Base-by-base conservation (phyloP, 2,888 invertebrate genomes). In the Gastrophysa polygoni region DNA sequence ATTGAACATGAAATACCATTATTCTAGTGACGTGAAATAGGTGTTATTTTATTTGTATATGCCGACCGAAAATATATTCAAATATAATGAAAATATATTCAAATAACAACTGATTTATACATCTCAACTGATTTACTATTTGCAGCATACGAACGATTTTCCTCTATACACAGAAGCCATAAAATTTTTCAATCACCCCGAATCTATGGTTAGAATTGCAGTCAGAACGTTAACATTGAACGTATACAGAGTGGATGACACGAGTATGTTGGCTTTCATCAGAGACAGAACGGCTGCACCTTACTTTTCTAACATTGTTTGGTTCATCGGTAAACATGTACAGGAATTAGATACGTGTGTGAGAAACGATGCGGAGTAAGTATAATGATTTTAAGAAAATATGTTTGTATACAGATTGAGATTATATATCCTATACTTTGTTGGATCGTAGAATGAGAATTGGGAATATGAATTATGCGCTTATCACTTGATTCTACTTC, bases 151-250 rank as follows among this genome's bases (percentile, higher is more conserved):
- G 57, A 96, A 98, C 83, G 99, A 99, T 82, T 99, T 99, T 83
- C 98, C 99, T 5, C 84, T 99, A 16, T 98, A 99, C 80, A 98
- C 98, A 1, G 99, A 99, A 84, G 98, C 98, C 32, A 96, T 99
- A 65, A 98, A 98, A 82, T 98, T 99, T 84, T 99, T 98, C 84
- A 98, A 99, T 81, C 98, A 99, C 82, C 91, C 95, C 0, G 99
- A 99, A 83, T 94, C 95, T 34, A 99, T 99, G 99, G 98, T 99
- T 32, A 88, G 99, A 50, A 99, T 99, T 72, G 99, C 99, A 1
- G 99, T 99, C 11, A 86, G 99, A 63, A 99, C 98, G 10, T 87
- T 99, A 67, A 97, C 98, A 0, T 85, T 99, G 44, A 99, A 99
- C 83, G 98, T 99, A 0, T 99, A 97, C 78, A 85, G 88, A 83